Evolutionary conservation across 2,797 vertebrate species (phyloP).

Genomic region (Cirrhinus molitorella): DNA sequence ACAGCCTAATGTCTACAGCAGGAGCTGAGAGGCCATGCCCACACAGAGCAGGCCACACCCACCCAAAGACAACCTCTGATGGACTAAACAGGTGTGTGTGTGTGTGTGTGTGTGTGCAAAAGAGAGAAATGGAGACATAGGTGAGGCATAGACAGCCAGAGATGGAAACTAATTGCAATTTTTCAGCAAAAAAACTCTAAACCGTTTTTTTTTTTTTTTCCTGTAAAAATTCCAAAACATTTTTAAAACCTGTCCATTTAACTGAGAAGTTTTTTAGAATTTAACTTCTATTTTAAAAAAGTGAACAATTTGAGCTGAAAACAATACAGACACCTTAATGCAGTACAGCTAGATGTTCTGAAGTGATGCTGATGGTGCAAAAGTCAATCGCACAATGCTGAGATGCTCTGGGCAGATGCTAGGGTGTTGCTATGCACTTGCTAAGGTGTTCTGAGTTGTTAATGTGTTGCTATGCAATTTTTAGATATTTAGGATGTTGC

Average conservation of each 20-base stretch:
- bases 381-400: neutral
- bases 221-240: neutral
- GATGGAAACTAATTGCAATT: neutral
- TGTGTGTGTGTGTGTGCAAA: slow-evolving; percentile 33
- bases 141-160: neutral
- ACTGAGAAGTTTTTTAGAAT: too few species aligned
- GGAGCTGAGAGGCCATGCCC: slow-evolving; percentile 49
- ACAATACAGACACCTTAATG: too few species aligned
- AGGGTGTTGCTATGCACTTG: neutral
- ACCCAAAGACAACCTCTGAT: slow-evolving; percentile 37
- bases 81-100: slow-evolving; percentile 54
- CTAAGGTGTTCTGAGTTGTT: neutral
- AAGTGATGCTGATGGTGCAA: neutral
- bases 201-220: neutral
- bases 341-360: neutral
- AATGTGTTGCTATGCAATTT: neutral
- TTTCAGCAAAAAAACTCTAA: neutral
- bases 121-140: neutral
- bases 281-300: too few species aligned
- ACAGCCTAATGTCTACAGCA: slow-evolving; percentile 55
- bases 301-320: too few species aligned
- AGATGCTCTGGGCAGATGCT: neutral
- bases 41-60: slow-evolving; percentile 44
- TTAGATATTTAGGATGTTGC: too few species aligned
- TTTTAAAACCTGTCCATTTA: neutral